Percentiles rank a stretch among this genome's conserved stretches.
These are phyloP conservation scores for Pygoscelis antarcticus DNA, from an alignment of 2,113 vertebrate species.

Conservation along the genomic window DNA sequence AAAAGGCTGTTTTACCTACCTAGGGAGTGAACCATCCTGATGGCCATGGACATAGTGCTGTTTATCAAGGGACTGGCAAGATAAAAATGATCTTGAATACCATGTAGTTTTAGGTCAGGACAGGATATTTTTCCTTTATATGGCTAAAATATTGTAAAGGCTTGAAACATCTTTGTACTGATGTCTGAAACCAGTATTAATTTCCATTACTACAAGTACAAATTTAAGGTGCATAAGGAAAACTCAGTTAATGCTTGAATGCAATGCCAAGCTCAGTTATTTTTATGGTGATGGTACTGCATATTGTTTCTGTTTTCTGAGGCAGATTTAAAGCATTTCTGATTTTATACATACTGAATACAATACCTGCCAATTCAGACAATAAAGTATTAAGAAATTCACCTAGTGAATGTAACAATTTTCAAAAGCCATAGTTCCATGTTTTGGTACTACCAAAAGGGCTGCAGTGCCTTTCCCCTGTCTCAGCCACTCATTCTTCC, in stretches of 20 bases:
- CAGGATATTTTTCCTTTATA: not conserved
- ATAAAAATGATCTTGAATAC: not conserved
- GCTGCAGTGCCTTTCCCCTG: not conserved
- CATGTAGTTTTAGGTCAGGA: not conserved
- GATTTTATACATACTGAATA: not conserved
- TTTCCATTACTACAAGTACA: not conserved
- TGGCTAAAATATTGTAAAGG: not conserved
- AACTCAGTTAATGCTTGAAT: not conserved
- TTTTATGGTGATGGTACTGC: constrained; percentile 36
- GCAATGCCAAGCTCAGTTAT: constrained; percentile 2
- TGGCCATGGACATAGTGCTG: not conserved
- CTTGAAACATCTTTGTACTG: not conserved
- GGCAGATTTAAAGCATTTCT: not conserved
- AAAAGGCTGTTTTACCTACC: not conserved
- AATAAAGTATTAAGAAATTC: not conserved
- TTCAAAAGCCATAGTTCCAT: not conserved
- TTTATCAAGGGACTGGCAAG: not conserved
- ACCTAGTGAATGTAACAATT: not conserved
- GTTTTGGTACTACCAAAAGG: not conserved
- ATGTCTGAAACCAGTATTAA: not conserved
- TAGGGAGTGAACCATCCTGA: not conserved
- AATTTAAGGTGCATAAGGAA: not conserved
- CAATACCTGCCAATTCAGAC: not conserved
- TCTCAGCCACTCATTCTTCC: not conserved
- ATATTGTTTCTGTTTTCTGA: constrained; percentile 20